Percentiles rank a stretch among this genome's conserved stretches.
Conservation (phyloP, 1,140 invertebrate genomes). For the Mya arenaria region DNA sequence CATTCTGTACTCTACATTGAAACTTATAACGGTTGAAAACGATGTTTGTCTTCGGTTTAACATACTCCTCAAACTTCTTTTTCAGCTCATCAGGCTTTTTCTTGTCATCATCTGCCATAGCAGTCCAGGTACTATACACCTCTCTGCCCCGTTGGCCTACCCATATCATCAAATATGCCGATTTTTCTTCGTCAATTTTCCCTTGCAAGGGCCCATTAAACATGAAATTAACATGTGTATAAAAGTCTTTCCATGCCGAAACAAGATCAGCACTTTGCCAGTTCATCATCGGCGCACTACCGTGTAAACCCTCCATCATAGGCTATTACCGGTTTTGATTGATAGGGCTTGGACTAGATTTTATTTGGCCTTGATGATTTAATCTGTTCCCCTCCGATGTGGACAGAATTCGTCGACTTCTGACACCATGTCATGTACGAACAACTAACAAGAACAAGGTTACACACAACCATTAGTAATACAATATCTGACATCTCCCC, state of each 20-base stretch:
- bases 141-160: not conserved
- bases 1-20: not conserved
- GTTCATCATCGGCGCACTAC: not conserved
- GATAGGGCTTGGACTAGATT: not conserved
- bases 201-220: constrained; percentile 4
- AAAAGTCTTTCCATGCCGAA: constrained; percentile 6
- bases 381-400: not conserved
- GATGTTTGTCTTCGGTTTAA: not conserved
- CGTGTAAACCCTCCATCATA: constrained; percentile 13
- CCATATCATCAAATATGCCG: not conserved
- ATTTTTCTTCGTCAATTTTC: not conserved
- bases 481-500: too few species aligned
- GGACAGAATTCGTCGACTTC: constrained; percentile 2
- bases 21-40: not conserved
- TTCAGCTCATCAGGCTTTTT: not conserved
- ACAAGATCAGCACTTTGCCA: not conserved
- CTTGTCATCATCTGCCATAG: not conserved
- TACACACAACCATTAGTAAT: too few species aligned
- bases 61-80: constrained; percentile 11
- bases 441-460: too few species aligned
- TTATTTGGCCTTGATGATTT: not conserved
- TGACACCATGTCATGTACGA: not conserved
- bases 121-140: not conserved
- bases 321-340: not conserved
- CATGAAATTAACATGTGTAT: constrained; percentile 10